A percentile compares a stretch with the other conserved stretches of the same genome.
These are phyloP conservation scores for Pristionchus arcanus DNA, from an alignment of 2,888 invertebrate species.

Conservation along the genomic window DNA sequence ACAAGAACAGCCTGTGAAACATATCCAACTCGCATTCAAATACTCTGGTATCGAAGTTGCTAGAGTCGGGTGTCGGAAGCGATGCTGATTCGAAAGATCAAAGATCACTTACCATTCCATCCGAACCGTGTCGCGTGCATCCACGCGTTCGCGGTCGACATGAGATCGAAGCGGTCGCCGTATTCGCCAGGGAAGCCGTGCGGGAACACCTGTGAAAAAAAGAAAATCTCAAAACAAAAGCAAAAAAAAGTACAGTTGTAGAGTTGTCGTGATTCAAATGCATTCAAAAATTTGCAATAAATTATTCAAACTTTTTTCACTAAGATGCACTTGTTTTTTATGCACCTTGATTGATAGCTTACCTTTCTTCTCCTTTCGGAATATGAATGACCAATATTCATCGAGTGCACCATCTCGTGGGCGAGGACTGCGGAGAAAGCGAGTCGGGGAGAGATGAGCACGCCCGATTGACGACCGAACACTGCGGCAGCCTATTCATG, in stretches of 20 bases:
- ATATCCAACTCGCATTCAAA: not conserved
- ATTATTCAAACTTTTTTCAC: too few relatives aligned
- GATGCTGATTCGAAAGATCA: not conserved
- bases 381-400: conserved; percentile 78
- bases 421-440: conserved; percentile 69
- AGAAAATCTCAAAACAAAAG: too few relatives aligned
- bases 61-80: too few relatives aligned
- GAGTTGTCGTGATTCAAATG: too few relatives aligned
- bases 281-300: too few relatives aligned
- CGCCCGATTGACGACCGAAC: conserved; percentile 48
- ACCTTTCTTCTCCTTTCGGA: conserved; percentile 73
- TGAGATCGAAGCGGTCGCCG: conserved; percentile 77
- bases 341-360: too few relatives aligned
- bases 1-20: not conserved
- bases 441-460: conserved; percentile 48
- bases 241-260: too few relatives aligned
- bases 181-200: conserved; percentile 76
- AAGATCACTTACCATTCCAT: conserved; percentile 62
- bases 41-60: too few relatives aligned
- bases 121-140: conserved; percentile 72
- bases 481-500: conserved; percentile 58
- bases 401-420: conserved; percentile 78
- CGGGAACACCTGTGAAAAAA: conserved; percentile 77
- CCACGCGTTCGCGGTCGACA: conserved; percentile 77
- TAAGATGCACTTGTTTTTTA: too few relatives aligned